A percentile compares a stretch with the other conserved stretches of the same genome.
Evolutionary conservation across 30 jellyfish, hydroid and myxozoan species (phyloP).

Genomic region (Rhopilema esculentum): DNA sequence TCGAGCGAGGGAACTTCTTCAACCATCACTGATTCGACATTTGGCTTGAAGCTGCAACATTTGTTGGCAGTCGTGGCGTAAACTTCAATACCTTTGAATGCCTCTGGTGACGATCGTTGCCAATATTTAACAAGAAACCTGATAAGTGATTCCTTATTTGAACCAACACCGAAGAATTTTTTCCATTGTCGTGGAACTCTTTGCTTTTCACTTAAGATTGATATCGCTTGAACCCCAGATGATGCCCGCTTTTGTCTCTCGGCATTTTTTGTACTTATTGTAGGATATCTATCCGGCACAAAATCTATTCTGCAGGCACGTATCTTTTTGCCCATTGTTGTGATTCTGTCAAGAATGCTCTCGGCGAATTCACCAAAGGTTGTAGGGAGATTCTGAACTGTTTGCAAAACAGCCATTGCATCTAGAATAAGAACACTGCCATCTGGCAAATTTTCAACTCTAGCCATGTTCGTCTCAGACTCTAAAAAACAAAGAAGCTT

Average conservation of each 20-base stretch:
- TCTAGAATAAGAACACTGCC: slow-evolving; percentile 37
- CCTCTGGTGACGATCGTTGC: not conserved
- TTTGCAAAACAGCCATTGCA: slow-evolving; percentile 70
- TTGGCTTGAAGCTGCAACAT: not conserved
- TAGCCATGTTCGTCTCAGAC: not conserved
- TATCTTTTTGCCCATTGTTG: not conserved
- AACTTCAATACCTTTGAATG: not conserved
- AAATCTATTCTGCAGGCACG: slow-evolving; percentile 45
- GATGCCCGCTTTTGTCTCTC: slow-evolving; percentile 53
- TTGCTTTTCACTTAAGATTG: slow-evolving; percentile 25
- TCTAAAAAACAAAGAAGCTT: slow-evolving; percentile 25
- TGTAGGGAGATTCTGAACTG: slow-evolving; percentile 25
- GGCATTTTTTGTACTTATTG: slow-evolving; percentile 40
- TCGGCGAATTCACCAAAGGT: slow-evolving; percentile 54
- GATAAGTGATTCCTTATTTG: slow-evolving; percentile 43
- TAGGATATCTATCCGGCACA: slow-evolving; percentile 63
- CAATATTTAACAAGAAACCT: slow-evolving; percentile 7
- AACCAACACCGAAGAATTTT: slow-evolving; percentile 38
- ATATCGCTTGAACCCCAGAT: slow-evolving; percentile 23
- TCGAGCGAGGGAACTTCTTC: slow-evolving; percentile 35
- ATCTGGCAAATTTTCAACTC: not conserved
- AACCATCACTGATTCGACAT: not conserved
- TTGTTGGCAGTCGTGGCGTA: slow-evolving; percentile 20
- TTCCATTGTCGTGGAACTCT: slow-evolving; percentile 41
- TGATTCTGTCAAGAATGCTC: slow-evolving; percentile 5